A percentile compares a stretch with the other conserved stretches of the same genome.
phyloP scores from a whole-genome alignment of 2,113 vertebrate genomes.

The Psammodynastes pulverulentus region DNA sequence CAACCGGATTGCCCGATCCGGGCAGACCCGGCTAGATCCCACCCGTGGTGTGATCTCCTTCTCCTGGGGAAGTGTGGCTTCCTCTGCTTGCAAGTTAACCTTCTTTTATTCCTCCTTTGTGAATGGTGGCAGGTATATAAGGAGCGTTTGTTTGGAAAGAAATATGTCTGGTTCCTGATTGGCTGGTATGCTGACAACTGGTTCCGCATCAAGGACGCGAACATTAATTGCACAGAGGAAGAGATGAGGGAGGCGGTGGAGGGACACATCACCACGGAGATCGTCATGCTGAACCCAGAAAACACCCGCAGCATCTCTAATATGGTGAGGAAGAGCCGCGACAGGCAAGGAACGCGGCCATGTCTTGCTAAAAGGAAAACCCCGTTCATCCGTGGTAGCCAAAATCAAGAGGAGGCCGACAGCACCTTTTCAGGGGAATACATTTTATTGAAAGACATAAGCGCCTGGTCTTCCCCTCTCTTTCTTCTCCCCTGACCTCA shows the following conservation, averaged over 20 bases:
- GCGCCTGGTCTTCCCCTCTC: background rate
- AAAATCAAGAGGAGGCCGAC: background rate
- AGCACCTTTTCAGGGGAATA: background rate
- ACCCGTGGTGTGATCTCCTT: background rate
- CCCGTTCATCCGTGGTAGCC: background rate
- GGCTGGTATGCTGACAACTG: conserved; percentile 98
- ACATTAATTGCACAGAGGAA: conserved; percentile 93
- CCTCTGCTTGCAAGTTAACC: background rate
- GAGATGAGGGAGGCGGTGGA: conserved; percentile 95
- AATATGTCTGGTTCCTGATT: conserved; percentile 94
- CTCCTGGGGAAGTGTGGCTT: rapidly evolving
- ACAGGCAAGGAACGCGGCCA: background rate
- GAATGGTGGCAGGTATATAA: conserved; percentile 83
- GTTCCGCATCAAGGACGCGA: conserved; percentile 91
- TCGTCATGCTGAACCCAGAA: conserved; percentile 94
- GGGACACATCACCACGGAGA: conserved; percentile 94
- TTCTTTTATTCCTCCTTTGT: rapidly evolving
- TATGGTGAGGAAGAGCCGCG: conserved; percentile 70
- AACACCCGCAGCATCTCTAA: conserved; percentile 92
- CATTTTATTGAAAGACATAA: background rate
- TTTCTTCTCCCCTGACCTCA: background rate
- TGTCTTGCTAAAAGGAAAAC: background rate
- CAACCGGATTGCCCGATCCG: no score
- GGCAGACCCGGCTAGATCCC: no score
- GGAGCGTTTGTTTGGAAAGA: conserved; percentile 94